Conservation (phyloP, 2,113 vertebrate species). For the Gavialis gangeticus region DNA sequence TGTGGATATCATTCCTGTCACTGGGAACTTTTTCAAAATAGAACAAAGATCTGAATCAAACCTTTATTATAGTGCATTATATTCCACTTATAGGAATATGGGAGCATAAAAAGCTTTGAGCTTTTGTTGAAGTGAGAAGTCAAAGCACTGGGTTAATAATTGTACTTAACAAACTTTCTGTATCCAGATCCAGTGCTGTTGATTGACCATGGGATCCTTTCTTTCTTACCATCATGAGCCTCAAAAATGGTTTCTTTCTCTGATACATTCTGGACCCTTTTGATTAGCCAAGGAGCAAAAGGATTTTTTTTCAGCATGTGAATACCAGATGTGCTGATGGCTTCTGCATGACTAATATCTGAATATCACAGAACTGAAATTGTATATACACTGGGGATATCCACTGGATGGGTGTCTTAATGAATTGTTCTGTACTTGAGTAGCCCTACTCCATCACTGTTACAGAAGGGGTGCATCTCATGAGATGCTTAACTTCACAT, state of each 20-base stretch:
- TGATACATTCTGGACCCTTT: constrained; percentile 35
- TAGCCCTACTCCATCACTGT: too few species aligned
- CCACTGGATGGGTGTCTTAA: background rate
- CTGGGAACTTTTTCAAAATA: background rate
- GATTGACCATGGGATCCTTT: constrained; percentile 45
- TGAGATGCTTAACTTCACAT: too few species aligned
- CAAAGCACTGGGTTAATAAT: background rate
- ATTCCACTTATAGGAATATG: background rate
- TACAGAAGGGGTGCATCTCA: too few species aligned
- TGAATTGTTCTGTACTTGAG: too few species aligned
- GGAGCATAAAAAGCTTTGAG: background rate
- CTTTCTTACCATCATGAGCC: constrained; percentile 47
- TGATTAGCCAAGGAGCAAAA: background rate
- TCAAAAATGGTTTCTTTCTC: constrained; percentile 39
- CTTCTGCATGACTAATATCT: background rate
- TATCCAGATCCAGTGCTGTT: constrained; percentile 12
- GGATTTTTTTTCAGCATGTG: too few species aligned
- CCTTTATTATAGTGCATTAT: constrained; percentile 9
- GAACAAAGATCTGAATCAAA: background rate
- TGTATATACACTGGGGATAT: background rate
- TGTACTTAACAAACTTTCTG: background rate
- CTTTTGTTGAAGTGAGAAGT: constrained; percentile 10
- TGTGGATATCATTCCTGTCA: background rate
- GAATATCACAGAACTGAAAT: background rate
- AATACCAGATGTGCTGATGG: background rate